Base-by-base conservation (phyloP, 2,797 vertebrate genomes). In the Tiaroga cobitis region DNA sequence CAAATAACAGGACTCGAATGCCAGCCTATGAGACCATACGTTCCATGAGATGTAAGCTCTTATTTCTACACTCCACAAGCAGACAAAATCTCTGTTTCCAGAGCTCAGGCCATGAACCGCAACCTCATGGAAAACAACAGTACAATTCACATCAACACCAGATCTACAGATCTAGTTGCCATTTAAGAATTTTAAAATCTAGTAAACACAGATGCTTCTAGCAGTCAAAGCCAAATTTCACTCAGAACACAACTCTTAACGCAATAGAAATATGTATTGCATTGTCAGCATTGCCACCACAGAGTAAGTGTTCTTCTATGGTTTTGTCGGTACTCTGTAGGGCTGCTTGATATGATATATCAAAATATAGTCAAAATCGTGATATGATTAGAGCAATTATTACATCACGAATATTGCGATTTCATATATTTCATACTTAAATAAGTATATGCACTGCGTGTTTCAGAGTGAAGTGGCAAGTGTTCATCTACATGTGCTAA, bases 1-100 rank as follows among this genome's bases (percentile, higher is more conserved):
- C 74, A 88, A 88, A 88, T 88, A 80, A 86, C 67, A 77, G 87
- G 63, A 88, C 39, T 78, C 61, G 21, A 46, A 43, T 41, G 21
- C 82, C 75, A 85, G 34, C 51, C 82, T 81, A 85, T 81, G 63
- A 86, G 88, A 88, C 69, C 72, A 81, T 84, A 80, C 68, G 24
- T 83, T 84, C 68, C 70, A 90, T 87, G 83, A 87, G 63, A 84
- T 74, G 5, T 26, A 56, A 61, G 63, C 70, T 68, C 68, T 73
- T 81, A 51, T 78, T 86, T 34, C 49, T 84, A 69, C 77, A 59
- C 70, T 83, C 29, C 75, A 72, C 49, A 77, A 77, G 37, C 19
- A 32, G 75, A 63, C n/a, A 24, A 77, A 85, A 78, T 84, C 73
- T 29, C 49, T 87, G 32, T 87, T 84, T 75, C 75, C 70, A 85